Evolutionary conservation across 2,113 vertebrate genomes (phyloP).

Genomic region (Phyllostomus discolor): DNA sequence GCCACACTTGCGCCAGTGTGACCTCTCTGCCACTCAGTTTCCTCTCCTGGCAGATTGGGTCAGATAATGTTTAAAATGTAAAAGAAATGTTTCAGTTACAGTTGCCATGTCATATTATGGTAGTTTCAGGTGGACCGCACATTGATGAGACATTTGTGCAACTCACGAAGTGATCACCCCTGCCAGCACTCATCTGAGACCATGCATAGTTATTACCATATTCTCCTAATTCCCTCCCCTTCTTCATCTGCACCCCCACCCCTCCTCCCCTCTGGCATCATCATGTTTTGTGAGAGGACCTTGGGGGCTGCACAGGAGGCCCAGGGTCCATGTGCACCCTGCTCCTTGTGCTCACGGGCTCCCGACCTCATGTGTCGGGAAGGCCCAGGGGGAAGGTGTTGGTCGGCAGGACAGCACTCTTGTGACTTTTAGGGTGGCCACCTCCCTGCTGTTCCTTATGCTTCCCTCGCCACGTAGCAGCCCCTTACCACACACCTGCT

Average conservation of each 20-base stretch:
- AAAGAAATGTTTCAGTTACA: not conserved
- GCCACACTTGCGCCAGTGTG: not conserved
- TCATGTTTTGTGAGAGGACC: not conserved
- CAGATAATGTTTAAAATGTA: not conserved
- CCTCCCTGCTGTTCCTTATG: accelerated
- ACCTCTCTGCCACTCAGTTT: not conserved
- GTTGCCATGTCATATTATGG: not conserved
- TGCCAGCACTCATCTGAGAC: not conserved
- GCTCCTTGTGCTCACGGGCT: accelerated
- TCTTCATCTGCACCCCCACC: too few species aligned
- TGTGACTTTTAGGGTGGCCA: not conserved
- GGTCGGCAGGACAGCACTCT: accelerated
- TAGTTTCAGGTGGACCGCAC: not conserved
- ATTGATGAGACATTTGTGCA: not conserved
- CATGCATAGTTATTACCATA: not conserved
- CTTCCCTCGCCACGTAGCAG: not conserved
- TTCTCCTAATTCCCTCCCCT: too few species aligned
- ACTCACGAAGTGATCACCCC: not conserved
- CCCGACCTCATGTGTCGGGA: accelerated
- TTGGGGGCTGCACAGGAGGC: accelerated
- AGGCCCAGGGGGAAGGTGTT: too few species aligned
- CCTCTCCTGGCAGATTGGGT: not conserved
- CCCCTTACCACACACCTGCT: not conserved
- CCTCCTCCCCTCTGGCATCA: not conserved
- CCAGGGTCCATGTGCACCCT: accelerated